Evolutionary conservation across 2,113 vertebrate species (phyloP).

Genomic region (Pelusios castaneus): DNA sequence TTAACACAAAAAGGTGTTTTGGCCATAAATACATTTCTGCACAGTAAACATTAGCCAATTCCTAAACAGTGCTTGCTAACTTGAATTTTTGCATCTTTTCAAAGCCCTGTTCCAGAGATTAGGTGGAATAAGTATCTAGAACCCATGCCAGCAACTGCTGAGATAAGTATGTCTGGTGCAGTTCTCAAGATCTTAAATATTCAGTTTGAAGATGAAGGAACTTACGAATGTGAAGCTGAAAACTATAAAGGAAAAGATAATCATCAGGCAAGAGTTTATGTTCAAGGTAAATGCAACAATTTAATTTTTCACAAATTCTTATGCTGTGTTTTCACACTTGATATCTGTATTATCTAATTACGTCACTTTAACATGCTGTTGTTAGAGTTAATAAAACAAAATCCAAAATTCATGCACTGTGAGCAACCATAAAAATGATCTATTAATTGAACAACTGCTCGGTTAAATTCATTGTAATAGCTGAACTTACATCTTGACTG

Average conservation of each 20-base stretch:
- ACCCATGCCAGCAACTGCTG: slow-evolving; percentile 84
- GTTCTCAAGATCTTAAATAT: slow-evolving; percentile 92
- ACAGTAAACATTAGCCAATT: slow-evolving; percentile 22
- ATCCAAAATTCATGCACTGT: not conserved
- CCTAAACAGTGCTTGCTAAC: slow-evolving; percentile 18
- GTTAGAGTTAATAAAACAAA: not conserved
- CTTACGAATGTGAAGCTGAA: slow-evolving; percentile 90
- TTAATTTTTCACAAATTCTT: not conserved
- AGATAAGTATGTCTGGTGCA: slow-evolving; percentile 87
- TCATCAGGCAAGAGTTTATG: slow-evolving; percentile 85
- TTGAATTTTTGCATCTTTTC: slow-evolving; percentile 53
- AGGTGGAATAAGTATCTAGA: slow-evolving; percentile 89
- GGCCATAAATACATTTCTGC: slow-evolving; percentile 19
- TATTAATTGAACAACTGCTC: not conserved
- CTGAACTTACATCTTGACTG: not conserved
- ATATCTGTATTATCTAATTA: not conserved
- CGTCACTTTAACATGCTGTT: not conserved
- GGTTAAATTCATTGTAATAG: not conserved
- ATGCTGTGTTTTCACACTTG: not conserved
- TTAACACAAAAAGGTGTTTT: slow-evolving; percentile 9
- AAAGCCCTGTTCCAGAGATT: slow-evolving; percentile 93
- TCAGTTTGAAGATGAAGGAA: slow-evolving; percentile 90
- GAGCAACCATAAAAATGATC: not conserved
- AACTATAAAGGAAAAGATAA: slow-evolving; percentile 93
- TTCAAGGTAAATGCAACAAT: slow-evolving; percentile 83